Conservation (phyloP, 1,140 invertebrate species). For the Drosophila novamexicana region DNA sequence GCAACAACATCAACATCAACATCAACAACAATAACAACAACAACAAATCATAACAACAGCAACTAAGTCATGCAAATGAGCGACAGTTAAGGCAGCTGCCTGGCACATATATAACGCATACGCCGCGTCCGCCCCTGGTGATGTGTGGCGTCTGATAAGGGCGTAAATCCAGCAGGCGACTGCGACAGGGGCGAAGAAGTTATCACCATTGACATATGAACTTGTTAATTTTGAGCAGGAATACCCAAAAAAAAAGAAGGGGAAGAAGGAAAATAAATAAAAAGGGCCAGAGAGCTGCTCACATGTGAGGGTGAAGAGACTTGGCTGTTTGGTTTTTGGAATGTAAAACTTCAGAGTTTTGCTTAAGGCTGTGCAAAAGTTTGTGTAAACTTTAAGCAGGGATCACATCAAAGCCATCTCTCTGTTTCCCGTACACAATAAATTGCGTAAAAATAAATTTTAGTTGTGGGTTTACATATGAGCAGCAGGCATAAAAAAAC, state of each 20-base stretch:
- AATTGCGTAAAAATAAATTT: not conserved
- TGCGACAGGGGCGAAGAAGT: slow-evolving; percentile 19
- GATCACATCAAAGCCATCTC: slow-evolving; percentile 12
- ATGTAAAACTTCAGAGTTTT: slow-evolving; percentile 14
- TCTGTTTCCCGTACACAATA: not conserved
- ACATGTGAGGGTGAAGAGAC: slow-evolving; percentile 5
- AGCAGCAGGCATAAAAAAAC: no score
- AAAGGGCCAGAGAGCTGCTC: slow-evolving; percentile 17
- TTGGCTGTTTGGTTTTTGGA: slow-evolving; percentile 1
- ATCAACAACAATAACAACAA: slow-evolving; percentile 19
- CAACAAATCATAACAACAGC: slow-evolving; percentile 14
- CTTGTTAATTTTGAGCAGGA: slow-evolving; percentile 63
- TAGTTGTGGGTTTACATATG: no score
- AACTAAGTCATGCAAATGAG: slow-evolving; percentile 79
- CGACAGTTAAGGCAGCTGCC: slow-evolving; percentile 47
- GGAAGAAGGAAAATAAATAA: not conserved
- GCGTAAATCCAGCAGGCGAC: slow-evolving; percentile 22
- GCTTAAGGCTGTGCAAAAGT: slow-evolving; percentile 23
- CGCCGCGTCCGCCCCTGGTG: slow-evolving; percentile 44
- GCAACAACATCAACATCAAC: slow-evolving; percentile 23
- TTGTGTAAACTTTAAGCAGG: slow-evolving; percentile 7
- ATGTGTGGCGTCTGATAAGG: slow-evolving; percentile 66
- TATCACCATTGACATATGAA: slow-evolving; percentile 67
- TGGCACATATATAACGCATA: slow-evolving; percentile 68
- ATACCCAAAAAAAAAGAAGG: slow-evolving; percentile 18